phyloP scores from a whole-genome alignment of 2,113 vertebrate genomes.

The Sardina pilchardus region DNA sequence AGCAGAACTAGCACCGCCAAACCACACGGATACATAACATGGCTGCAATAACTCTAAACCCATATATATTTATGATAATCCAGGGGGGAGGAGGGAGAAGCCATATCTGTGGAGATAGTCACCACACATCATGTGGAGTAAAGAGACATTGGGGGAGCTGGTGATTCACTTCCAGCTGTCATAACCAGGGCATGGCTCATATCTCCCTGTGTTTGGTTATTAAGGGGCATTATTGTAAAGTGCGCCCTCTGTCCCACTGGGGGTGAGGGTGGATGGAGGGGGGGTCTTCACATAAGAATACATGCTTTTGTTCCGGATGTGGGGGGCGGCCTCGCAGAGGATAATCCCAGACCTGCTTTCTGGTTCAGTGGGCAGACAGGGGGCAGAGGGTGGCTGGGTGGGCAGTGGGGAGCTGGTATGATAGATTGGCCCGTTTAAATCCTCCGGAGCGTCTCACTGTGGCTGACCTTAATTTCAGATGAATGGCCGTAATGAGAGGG shows the following conservation, averaged over 20 bases:
- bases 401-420: constrained; percentile 27
- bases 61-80: neutral
- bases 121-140: neutral
- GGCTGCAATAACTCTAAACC: neutral
- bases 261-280: neutral
- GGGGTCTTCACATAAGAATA: constrained; percentile 35
- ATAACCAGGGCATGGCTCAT: neutral
- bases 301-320: constrained; percentile 41
- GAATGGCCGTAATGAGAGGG: constrained; percentile 40
- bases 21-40: neutral
- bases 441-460: constrained; percentile 42
- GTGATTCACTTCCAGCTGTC: neutral
- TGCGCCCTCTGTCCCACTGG: constrained; percentile 34
- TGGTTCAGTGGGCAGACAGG: neutral
- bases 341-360: constrained; percentile 51
- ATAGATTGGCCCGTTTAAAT: constrained; percentile 44
- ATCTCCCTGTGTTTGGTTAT: neutral
- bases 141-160: neutral
- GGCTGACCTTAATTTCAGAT: constrained; percentile 61
- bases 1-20: neutral
- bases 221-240: neutral
- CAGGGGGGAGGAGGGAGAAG: neutral
- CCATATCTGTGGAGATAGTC: neutral
- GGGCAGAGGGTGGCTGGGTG: neutral
- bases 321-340: constrained; percentile 48